Evolutionary conservation across 1,140 invertebrate species (phyloP).

Genomic region (Steinernema khuongi): DNA sequence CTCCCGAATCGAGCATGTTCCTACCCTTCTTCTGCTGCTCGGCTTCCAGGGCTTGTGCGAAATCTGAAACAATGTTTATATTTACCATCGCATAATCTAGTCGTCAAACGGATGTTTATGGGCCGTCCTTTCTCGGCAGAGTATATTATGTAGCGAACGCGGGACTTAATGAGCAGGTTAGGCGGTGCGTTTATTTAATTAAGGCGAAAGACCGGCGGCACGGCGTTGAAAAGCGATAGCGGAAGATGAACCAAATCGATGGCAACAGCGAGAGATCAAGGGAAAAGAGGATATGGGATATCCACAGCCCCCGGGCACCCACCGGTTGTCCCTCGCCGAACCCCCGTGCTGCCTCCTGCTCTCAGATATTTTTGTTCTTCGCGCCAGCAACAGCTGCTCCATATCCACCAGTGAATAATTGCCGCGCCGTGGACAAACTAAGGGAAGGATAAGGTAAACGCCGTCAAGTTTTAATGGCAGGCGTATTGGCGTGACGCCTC

Average conservation of each 20-base stretch:
- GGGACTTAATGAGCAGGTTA: not conserved
- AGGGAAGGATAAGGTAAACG: constrained; percentile 10
- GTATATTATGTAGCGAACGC: not conserved
- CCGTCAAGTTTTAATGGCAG: constrained; percentile 10
- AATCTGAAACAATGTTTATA: constrained; percentile 17
- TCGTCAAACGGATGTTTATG: not conserved
- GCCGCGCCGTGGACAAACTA: constrained; percentile 6
- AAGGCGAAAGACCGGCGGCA: not conserved
- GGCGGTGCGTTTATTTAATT: not conserved
- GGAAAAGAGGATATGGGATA: constrained; percentile 8
- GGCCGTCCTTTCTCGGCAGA: not conserved
- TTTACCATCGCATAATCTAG: constrained; percentile 5
- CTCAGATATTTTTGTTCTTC: constrained; percentile 8
- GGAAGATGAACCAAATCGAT: constrained; percentile 2
- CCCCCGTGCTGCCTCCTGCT: constrained; percentile 4
- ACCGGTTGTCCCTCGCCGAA: not conserved
- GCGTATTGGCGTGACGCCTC: not conserved
- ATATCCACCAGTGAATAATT: constrained; percentile 11
- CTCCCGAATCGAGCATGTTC: constrained; percentile 14
- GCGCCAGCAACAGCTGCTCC: constrained; percentile 14
- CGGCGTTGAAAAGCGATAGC: not conserved
- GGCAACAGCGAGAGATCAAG: constrained; percentile 1
- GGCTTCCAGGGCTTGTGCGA: constrained; percentile 2
- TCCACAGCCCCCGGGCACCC: not conserved
- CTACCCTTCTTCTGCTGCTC: constrained; percentile 7